Base-by-base conservation (phyloP, 2,113 vertebrate species). In the Bos javanicus region DNA sequence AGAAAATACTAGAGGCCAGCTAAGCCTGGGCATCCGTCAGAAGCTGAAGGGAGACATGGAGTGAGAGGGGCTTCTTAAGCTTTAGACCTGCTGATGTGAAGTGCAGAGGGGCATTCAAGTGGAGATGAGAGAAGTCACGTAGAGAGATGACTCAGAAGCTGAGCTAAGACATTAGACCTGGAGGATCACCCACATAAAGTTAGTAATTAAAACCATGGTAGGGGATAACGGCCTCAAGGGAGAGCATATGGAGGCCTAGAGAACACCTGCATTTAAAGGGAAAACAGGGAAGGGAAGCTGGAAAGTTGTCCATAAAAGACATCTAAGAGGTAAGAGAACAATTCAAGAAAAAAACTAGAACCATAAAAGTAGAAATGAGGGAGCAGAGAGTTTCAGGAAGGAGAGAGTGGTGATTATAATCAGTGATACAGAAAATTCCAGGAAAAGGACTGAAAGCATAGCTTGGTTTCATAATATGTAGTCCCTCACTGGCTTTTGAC, bases 1-100 rank as follows among this genome's bases (percentile, higher is more conserved):
- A 91, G 64, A 82, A 89, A 86, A 94, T 7, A 12, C 1, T 39
- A n/a, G 14, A 97, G 16, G 28, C 33, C 39, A 59, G 2, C 13
- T 21, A 26, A 59, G 7, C 36, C 1, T 80, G 17, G 33, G 60
- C 8, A 0, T 80, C 59, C 1, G 0, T 56, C 54, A 43, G 30
- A n/a, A 56, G 25, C 50, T 33, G 3, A 36, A 92, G 48, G 52
- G 60, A 43, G 36, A 46, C 3, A 1, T 3, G 8, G 30, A 52
- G 17, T 89, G 36, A 60, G 54, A 82, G 26, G 21, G 4, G 1
- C 10, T 17, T 30, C 46, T 81, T 6, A 16, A 17, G 43, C 46
- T 57, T 28, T 80, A 60, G 16, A 36, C 23, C 10, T 36, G 15
- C 17, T 43, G 87, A 91, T 25, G 21, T 14, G 7, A 64, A 43